Evolutionary conservation across 2,888 invertebrate genomes (phyloP).

Genomic region (Biston betularia): DNA sequence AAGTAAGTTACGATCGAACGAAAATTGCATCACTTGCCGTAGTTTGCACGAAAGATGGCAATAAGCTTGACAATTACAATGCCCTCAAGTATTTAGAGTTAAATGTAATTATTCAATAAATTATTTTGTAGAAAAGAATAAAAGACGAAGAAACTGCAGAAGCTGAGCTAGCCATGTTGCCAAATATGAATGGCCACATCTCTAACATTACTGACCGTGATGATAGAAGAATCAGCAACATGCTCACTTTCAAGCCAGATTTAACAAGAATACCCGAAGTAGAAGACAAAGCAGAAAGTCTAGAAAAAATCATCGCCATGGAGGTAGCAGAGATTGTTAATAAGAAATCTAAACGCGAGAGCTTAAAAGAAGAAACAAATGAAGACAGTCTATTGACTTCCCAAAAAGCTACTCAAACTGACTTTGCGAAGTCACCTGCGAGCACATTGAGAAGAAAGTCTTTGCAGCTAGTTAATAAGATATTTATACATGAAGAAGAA

Average conservation of each 20-base stretch:
- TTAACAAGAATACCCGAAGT: conserved; percentile 60
- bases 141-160: conserved; percentile 63
- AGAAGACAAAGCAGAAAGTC: conserved; percentile 55
- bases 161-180: conserved; percentile 59
- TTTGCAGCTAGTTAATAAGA: conserved; percentile 67
- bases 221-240: conserved; percentile 73
- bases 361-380: conserved; percentile 50
- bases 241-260: conserved; percentile 73
- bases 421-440: conserved; percentile 60
- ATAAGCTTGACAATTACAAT: too few species aligned
- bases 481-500: conserved; percentile 66
- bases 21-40: neutral
- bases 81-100: too few species aligned
- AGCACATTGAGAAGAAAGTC: conserved; percentile 73
- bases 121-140: conserved; percentile 68
- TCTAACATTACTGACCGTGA: conserved; percentile 55
- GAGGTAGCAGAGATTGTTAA: conserved; percentile 71
- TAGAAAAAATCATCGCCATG: conserved; percentile 66
- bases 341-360: conserved; percentile 59
- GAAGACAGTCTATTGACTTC: conserved; percentile 57
- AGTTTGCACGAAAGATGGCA: too few species aligned
- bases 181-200: conserved; percentile 65
- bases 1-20: conserved; percentile 69
- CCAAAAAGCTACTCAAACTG: conserved; percentile 69
- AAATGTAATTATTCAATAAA: too few species aligned